Base-by-base conservation (phyloP, 2,888 invertebrate genomes). In the Chymomyza amoena region DNA sequence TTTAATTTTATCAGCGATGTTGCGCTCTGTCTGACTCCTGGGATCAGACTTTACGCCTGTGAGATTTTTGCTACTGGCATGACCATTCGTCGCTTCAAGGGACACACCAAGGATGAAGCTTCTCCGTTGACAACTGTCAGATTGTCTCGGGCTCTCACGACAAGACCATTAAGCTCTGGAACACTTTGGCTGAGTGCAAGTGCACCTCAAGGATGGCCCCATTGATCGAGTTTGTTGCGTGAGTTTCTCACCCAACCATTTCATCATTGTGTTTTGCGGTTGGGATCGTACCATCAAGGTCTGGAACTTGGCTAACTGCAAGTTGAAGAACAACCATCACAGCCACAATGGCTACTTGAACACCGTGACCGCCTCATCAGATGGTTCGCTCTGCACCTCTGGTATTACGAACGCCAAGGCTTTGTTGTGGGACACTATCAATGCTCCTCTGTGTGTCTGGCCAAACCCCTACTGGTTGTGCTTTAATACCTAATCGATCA, bases 401-500 rank as follows among this genome's bases (percentile, higher is more conserved):
- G 99, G 99, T 92, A 99, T 99, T 90, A 99, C 99, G 96, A 99
- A 99, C 93, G 98, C 98, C 93, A 98, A 98, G 93, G 99, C 99
- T 10, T 98, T 99, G 97, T 93, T 99, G 80, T 99, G 99, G 99
- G 99, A 99, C 91, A 97, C 97, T 92, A 99, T 99, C 93, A 99
- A 98, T 88, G 97, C n/a, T n/a, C n/a, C 99, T 5, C 93, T 99
- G 88, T 98, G 98, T 95, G 99, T 99, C 96, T 98, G 98, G 77
- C 99, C 99, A 76, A 99, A 99, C 93, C 95, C 98, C 91, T 99
- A 99, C 91, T 99, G n/a, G 99, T 94, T 99, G 79, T 99, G 99
- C 92, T 99, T 99, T n/a, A n/a, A n/a, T 90, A 99, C 99, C 25
- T 99, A 97, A 77, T 96, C 96, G 86, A 99, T 99, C 92, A 99